Evolutionary conservation across 2,113 vertebrate genomes (phyloP).

Genomic region (Perognathus longimembris): DNA sequence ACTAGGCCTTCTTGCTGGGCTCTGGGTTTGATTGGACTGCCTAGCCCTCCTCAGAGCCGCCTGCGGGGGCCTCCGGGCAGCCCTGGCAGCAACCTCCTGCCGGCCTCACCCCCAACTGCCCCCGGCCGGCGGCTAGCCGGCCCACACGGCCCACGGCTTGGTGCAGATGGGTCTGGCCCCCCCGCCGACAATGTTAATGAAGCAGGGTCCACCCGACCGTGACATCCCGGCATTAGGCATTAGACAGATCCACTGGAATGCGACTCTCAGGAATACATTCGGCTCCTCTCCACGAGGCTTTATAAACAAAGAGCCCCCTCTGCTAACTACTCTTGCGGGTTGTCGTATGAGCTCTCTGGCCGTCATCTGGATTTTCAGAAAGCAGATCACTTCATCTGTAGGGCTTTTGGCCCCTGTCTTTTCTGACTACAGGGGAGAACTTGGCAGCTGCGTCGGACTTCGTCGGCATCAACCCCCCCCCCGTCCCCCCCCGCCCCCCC

Average conservation of each 20-base stretch:
- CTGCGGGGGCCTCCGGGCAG: background rate
- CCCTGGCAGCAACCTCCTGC: too few species aligned
- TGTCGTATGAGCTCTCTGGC: background rate
- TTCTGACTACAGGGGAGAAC: background rate
- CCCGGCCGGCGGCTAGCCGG: background rate
- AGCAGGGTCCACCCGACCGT: accelerated
- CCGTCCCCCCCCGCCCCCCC: accelerated
- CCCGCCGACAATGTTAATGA: background rate
- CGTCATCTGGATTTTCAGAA: background rate
- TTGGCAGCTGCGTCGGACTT: background rate
- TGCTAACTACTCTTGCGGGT: background rate
- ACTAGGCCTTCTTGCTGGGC: too few species aligned
- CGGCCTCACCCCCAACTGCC: too few species aligned
- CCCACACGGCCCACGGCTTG: accelerated
- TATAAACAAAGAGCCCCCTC: background rate
- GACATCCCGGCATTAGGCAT: background rate
- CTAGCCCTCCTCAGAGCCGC: accelerated
- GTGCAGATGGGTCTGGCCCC: background rate
- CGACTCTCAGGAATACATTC: background rate
- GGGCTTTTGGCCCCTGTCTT: background rate
- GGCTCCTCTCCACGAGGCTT: background rate
- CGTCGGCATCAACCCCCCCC: accelerated
- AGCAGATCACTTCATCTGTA: background rate
- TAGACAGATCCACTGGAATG: background rate
- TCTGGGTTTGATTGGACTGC: background rate